Conservation (phyloP, 2,113 vertebrate species). For the Podarcis cretensis region DNA sequence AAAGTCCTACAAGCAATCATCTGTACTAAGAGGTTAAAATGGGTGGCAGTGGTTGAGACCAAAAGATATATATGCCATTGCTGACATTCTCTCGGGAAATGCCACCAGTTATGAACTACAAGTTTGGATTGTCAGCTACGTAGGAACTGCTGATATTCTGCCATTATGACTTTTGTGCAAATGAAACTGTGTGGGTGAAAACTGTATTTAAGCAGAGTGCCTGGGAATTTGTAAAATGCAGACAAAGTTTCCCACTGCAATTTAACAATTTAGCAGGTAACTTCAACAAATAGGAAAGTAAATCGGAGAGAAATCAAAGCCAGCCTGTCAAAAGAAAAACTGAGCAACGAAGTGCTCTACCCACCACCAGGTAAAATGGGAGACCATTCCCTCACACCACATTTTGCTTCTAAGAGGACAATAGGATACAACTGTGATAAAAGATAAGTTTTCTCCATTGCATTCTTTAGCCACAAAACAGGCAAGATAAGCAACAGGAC, state of each 20-base stretch:
- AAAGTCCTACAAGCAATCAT: conserved; percentile 67
- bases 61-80: conserved; percentile 60
- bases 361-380: neutral
- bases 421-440: neutral
- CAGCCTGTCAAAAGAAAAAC: conserved; percentile 46
- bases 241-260: conserved; percentile 69
- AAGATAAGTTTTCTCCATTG: neutral
- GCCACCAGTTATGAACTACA: conserved; percentile 61
- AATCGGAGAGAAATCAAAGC: conserved; percentile 35
- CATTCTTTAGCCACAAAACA: conserved; percentile 21
- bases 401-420: neutral
- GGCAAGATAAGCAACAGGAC: neutral
- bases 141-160: conserved; percentile 69
- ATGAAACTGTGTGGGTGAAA: conserved; percentile 76
- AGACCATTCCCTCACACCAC: neutral
- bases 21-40: conserved; percentile 70
- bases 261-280: conserved; percentile 63
- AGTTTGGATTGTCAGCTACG: conserved; percentile 68
- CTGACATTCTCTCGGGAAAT: conserved; percentile 74
- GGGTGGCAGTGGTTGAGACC: conserved; percentile 47
- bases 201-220: conserved; percentile 68
- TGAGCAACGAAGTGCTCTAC: neutral
- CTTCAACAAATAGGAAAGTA: conserved; percentile 59
- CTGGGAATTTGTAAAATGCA: conserved; percentile 66
- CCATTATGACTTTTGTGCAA: conserved; percentile 71